Conservation (phyloP, 2,113 vertebrate species). For the Hylia prasina region DNA sequence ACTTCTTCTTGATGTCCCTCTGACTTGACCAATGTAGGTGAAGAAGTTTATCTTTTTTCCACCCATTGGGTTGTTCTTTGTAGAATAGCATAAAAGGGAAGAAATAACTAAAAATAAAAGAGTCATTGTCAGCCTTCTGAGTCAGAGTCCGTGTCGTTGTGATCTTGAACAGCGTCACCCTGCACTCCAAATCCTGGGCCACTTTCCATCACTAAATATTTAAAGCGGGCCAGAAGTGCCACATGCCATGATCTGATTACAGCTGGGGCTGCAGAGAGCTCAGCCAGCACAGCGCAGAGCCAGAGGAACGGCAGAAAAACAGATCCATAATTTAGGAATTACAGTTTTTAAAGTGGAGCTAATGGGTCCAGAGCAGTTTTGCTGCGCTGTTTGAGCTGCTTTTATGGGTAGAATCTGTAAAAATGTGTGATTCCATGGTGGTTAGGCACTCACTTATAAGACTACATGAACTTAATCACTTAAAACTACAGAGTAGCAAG, state of each 20-base stretch:
- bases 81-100: no score
- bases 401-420: conserved; percentile 1
- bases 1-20: no score
- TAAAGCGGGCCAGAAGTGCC: background rate
- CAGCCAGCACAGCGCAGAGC: rapidly evolving
- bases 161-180: no score
- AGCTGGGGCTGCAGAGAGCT: background rate
- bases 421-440: background rate
- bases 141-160: no score
- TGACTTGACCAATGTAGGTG: no score
- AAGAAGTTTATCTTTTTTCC: no score
- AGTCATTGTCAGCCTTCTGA: no score
- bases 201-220: background rate
- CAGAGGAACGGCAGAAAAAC: background rate
- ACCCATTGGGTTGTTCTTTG: no score
- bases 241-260: background rate
- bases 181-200: background rate
- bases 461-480: background rate
- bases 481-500: background rate
- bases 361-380: conserved; percentile 31
- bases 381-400: conserved; percentile 16
- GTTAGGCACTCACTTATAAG: background rate
- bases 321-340: conserved; percentile 28
- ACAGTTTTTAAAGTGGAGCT: background rate
- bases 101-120: no score